Base-by-base conservation (phyloP, 2,113 vertebrate species). In the Pandion haliaetus region DNA sequence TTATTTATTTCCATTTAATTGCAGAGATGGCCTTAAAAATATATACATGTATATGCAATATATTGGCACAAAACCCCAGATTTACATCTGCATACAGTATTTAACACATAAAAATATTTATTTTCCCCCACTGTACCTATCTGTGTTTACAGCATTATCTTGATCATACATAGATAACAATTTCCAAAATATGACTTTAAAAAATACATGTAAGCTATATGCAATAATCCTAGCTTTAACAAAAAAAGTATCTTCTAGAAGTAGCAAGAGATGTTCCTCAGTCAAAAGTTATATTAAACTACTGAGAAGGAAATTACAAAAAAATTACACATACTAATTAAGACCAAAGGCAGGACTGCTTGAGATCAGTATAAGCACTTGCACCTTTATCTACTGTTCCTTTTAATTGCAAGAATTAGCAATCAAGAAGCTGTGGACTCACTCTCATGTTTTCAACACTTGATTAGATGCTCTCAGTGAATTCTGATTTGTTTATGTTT, bases 401-500 rank as follows among this genome's bases (percentile, higher is more conserved):
- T 82, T 91, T 67, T 28, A 66, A 52, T 85, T 93, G 36, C 73
- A 93, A 89, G 57, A 94, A 86, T 74, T 94, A 59, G 38, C 40
- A 91, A 36, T 61, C 73, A 91, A 74, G 55, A 71, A 91, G 24
- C 29, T 84, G 50, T 71, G 69, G 49, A 78, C 49, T 89, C 38
- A 21, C 8, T 34, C n/a, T 50, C 32, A 34, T 20, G 44, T 78
- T 73, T 57, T 50, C 78, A 77, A 23, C 54, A 45, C 14, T 31
- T 86, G 63, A 90, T 92, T 81, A 86, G 70, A 71, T 67, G 38
- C 34, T 95, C 84, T 42, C 85, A 79, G 8, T 45, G 31, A 82
- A 57, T 78, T 86, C 47, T 86, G 44, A 91, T 96, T 94, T 90
- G 78, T 92, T 97, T 92, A 31, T 66, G 24, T 79, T 88, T 90